phyloP scores from a whole-genome alignment of 1,140 invertebrate species.

The Drosophila punjabiensis region DNA sequence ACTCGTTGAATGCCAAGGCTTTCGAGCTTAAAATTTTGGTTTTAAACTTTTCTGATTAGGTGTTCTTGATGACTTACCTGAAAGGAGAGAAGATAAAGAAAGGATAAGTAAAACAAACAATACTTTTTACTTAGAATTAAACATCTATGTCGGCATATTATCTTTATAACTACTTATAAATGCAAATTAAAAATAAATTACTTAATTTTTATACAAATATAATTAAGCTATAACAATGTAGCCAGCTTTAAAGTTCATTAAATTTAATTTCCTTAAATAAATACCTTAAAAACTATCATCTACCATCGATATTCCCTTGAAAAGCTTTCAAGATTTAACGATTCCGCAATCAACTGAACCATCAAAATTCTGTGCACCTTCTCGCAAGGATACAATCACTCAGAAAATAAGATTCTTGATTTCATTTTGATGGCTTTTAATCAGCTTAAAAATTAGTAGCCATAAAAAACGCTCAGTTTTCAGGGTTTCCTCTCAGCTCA shows the following conservation, averaged over 20 bases:
- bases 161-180: too few relatives aligned
- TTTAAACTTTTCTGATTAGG: neutral
- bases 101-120: neutral
- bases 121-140: too few relatives aligned
- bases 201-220: neutral
- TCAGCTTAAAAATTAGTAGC: constrained; percentile 66
- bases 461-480: constrained; percentile 35
- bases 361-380: constrained; percentile 33
- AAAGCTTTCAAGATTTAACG: constrained; percentile 22
- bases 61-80: constrained; percentile 18
- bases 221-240: neutral
- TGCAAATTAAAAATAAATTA: too few relatives aligned
- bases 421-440: constrained; percentile 62
- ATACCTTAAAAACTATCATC: neutral
- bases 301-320: neutral
- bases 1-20: constrained; percentile 3
- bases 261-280: neutral
- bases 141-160: too few relatives aligned
- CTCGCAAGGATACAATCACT: constrained; percentile 38
- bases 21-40: neutral
- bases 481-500: neutral
- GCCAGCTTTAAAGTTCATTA: neutral
- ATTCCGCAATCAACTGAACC: constrained; percentile 22
- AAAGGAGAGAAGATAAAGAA: constrained; percentile 3
- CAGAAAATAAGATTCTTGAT: constrained; percentile 41